Conservation (phyloP, 2,113 vertebrate genomes). For the Petroica traversi region DNA sequence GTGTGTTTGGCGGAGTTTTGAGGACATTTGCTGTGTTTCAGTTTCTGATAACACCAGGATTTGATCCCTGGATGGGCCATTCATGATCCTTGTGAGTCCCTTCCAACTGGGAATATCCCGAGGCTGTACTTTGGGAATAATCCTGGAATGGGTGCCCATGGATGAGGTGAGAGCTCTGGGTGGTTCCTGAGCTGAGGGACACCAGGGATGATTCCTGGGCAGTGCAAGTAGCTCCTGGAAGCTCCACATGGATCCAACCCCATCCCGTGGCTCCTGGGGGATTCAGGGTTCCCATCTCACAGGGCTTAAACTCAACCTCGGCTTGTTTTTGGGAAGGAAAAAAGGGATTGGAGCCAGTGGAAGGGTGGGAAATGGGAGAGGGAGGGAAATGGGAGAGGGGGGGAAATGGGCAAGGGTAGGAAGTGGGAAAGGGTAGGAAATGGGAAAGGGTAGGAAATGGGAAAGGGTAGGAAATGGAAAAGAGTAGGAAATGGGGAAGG, state of each 20-base stretch:
- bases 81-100: accelerated
- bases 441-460: too few relatives aligned
- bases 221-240: not conserved
- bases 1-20: not conserved
- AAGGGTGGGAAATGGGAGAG: too few relatives aligned
- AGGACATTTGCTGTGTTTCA: not conserved
- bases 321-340: too few relatives aligned
- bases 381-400: too few relatives aligned
- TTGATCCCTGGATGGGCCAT: not conserved
- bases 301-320: too few relatives aligned
- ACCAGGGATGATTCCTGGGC: too few relatives aligned
- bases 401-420: too few relatives aligned
- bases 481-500: too few relatives aligned
- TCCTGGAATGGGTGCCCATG: not conserved
- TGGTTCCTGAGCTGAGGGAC: not conserved
- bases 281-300: too few relatives aligned
- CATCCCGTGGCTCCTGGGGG: not conserved
- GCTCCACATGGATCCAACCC: not conserved
- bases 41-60: not conserved
- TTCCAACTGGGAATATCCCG: not conserved
- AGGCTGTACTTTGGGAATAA: not conserved
- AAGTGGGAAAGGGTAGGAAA: too few relatives aligned
- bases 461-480: too few relatives aligned
- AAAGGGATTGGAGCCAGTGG: too few relatives aligned
- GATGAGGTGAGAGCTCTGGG: not conserved